Evolutionary conservation across 1,140 invertebrate species (phyloP).

Genomic region (Drosophila sproati): DNA sequence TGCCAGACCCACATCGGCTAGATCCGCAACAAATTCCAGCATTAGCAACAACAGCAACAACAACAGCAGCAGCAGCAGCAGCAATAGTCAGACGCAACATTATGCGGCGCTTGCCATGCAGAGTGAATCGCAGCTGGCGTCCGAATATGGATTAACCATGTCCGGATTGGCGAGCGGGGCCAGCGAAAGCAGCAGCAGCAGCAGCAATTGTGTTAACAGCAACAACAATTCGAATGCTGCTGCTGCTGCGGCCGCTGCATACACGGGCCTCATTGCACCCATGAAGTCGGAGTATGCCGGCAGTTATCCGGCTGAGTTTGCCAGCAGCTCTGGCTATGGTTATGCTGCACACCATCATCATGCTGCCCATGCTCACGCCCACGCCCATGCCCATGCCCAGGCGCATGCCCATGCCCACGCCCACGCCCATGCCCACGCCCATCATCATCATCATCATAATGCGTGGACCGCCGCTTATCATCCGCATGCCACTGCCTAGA

Average conservation of each 20-base stretch:
- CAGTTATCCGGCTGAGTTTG: slow-evolving; percentile 69
- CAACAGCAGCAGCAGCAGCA: slow-evolving; percentile 29
- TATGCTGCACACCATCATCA: slow-evolving; percentile 48
- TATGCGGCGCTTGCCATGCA: slow-evolving; percentile 76
- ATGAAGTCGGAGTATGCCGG: slow-evolving; percentile 77
- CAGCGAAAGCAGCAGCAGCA: slow-evolving; percentile 57
- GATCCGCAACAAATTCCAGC: slow-evolving; percentile 1
- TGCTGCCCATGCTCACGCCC: slow-evolving; percentile 19
- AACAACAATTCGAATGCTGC: slow-evolving; percentile 14
- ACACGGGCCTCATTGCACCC: slow-evolving; percentile 49
- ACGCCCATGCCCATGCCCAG: slow-evolving; percentile 18
- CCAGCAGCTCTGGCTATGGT: slow-evolving; percentile 51
- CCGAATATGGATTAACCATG: slow-evolving; percentile 78
- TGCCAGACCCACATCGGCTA: slow-evolving; percentile 12
- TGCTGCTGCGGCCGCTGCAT: slow-evolving; percentile 13
- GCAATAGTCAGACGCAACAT: slow-evolving; percentile 39
- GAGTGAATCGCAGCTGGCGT: slow-evolving; percentile 74
- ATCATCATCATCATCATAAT: slow-evolving; percentile 66
- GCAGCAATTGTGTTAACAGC: slow-evolving; percentile 17
- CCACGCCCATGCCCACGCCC: slow-evolving; percentile 50
- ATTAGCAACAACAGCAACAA: slow-evolving; percentile 27
- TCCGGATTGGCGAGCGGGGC: slow-evolving; percentile 66
- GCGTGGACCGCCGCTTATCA: slow-evolving; percentile 77
- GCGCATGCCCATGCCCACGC: slow-evolving; percentile 22
- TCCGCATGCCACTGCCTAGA: slow-evolving; percentile 73